phyloP scores from a whole-genome alignment of 2,113 vertebrate species.

The Pristiophorus japonicus region DNA sequence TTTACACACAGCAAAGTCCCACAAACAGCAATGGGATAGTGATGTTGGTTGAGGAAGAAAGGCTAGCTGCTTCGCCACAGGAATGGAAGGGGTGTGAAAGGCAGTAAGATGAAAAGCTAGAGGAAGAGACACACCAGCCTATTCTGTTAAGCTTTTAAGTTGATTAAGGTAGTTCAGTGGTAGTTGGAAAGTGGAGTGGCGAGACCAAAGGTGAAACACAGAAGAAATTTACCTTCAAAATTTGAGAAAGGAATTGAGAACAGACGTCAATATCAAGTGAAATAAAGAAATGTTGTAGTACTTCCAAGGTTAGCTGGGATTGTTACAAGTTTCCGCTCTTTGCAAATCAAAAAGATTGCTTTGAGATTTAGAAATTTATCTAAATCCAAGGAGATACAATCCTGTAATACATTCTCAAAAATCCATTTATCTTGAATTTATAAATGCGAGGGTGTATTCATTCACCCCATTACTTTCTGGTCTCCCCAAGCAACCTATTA shows the following conservation, averaged over 20 bases:
- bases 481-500: neutral
- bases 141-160: neutral
- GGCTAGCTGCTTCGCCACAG: neutral
- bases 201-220: constrained; percentile 1
- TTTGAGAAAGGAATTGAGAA: constrained; percentile 16
- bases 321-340: neutral
- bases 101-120: neutral
- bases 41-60: neutral
- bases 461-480: neutral
- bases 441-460: neutral
- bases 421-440: neutral
- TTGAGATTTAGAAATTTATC: neutral
- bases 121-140: neutral
- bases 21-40: neutral
- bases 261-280: neutral
- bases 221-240: neutral
- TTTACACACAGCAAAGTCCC: neutral
- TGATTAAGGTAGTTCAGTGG: neutral
- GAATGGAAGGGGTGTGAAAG: neutral
- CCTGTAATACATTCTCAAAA: no score
- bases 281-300: neutral
- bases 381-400: neutral
- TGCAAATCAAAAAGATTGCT: constrained; percentile 1
- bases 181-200: neutral
- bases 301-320: neutral